phyloP scores from a whole-genome alignment of 2,888 invertebrate species.

The Drosophila planitibia region DNA sequence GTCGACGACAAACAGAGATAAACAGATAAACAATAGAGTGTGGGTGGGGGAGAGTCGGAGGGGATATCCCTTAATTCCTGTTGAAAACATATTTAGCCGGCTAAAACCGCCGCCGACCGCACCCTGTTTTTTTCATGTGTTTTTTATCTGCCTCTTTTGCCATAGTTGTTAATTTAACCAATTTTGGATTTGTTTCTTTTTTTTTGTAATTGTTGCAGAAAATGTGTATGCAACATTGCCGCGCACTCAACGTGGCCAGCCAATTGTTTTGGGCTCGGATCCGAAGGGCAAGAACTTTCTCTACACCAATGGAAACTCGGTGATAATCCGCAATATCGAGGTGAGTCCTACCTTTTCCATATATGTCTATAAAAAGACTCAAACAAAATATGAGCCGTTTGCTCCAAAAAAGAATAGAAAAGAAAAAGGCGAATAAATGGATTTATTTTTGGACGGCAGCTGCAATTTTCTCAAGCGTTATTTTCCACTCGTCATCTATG shows the following conservation, averaged over 20 bases:
- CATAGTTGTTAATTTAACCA: constrained; percentile 27
- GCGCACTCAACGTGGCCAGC: constrained; percentile 96
- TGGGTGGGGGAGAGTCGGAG: not conserved
- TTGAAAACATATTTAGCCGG: constrained; percentile 46
- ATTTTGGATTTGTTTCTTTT: constrained; percentile 1
- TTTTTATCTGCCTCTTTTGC: not conserved
- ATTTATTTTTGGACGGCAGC: constrained; percentile 78
- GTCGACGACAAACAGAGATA: constrained; percentile 13
- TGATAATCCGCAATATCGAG: constrained; percentile 98
- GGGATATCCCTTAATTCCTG: constrained; percentile 20
- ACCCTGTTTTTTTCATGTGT: constrained; percentile 50
- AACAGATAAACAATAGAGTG: constrained; percentile 43
- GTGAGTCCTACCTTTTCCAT: constrained; percentile 49
- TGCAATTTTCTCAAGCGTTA: constrained; percentile 69
- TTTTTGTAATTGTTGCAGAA: constrained; percentile 87
- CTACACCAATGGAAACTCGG: constrained; percentile 98
- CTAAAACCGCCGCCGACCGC: constrained; percentile 50
- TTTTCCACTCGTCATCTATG: constrained; percentile 60
- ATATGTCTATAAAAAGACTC: constrained; percentile 11
- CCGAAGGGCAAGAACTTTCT: constrained; percentile 98
- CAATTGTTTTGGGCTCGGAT: constrained; percentile 97
- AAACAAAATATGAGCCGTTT: constrained; percentile 46
- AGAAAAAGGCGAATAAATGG: constrained; percentile 28
- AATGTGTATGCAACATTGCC: constrained; percentile 97
- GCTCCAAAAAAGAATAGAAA: constrained; percentile 39